Evolutionary conservation across 2,888 invertebrate genomes (phyloP), one percentile per base, ranked within the genome.

Genomic region (Parthenolecanium corni): DNA sequence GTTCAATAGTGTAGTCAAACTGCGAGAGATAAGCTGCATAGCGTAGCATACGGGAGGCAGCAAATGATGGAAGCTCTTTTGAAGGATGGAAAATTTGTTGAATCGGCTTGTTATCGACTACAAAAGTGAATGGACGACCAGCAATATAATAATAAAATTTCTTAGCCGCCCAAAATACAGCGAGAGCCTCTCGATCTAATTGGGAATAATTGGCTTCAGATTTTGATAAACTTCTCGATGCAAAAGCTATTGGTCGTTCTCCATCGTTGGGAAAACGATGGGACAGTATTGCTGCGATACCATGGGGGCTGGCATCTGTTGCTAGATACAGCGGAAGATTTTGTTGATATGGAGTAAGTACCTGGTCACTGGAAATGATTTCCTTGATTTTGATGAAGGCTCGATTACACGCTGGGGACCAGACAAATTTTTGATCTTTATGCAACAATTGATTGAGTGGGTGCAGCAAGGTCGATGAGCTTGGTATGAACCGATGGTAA

Each of bases 371-470:
- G 11, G 64, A 44, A 14, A 69, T 65, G 64, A 67, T 64, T 18
- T 65, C 9, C 64, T 69, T 69, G 2, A 68, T 62, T 52, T 64
- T 51, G n/a, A 4, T 21, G 52, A 69, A 68, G n/a, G 69, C 64
- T 16, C 40, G 20, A 51, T 68, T 66, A 44, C 67, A 67, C 25
- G 2, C 18, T 16, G 1, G 3, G 3, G 53, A 16, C 53, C 53
- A 53, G 4, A 16, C 16, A 36, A 36, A 53, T 53, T 31, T 16
- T n/a, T 16, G 12, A 5, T 36, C 36, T 16, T 53, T 31, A n/a
- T 53, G 11, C 9, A 31, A 20, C 2, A 53, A 18, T 2, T 36
- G 21, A 12, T 53, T 18, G 2, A 53, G 20, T 53, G 53, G 53
- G 12, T 53, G 5, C 20, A 49, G 12, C 3, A 49, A 18, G 3